phyloP scores from a whole-genome alignment of 2,113 vertebrate species.

The Heterotilapia buettikoferi region DNA sequence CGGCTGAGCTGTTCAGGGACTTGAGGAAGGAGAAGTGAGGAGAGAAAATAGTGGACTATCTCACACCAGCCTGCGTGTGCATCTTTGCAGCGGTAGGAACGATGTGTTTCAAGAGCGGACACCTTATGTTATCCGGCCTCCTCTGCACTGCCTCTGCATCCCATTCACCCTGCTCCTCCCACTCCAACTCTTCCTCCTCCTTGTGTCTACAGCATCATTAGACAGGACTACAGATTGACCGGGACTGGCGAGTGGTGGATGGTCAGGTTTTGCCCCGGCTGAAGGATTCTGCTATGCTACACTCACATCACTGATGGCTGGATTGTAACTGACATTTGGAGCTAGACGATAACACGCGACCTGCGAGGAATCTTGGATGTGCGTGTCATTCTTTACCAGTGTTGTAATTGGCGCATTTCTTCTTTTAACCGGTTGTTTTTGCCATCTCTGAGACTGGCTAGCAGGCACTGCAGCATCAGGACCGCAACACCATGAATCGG shows the following conservation, averaged over 20 bases:
- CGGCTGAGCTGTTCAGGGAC: conserved; percentile 62
- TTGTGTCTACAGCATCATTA: conserved; percentile 67
- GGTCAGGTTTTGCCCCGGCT: conserved; percentile 58
- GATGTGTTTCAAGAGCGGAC: conserved; percentile 55
- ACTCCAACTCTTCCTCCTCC: conserved; percentile 67
- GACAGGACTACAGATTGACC: conserved; percentile 66
- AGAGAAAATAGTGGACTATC: conserved; percentile 32
- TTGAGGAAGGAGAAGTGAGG: conserved; percentile 28
- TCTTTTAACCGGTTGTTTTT: conserved; percentile 57
- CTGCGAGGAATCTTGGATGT: conserved; percentile 48
- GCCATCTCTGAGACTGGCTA: conserved; percentile 65
- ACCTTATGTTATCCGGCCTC: conserved; percentile 65
- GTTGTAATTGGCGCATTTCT: conserved; percentile 61
- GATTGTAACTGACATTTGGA: conserved; percentile 47
- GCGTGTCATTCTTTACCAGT: conserved; percentile 37
- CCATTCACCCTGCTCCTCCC: conserved; percentile 65
- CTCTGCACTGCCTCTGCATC: conserved; percentile 68
- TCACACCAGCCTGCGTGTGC: conserved; percentile 39
- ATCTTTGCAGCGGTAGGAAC: conserved; percentile 43
- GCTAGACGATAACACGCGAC: conserved; percentile 1
- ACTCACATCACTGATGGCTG: conserved; percentile 25
- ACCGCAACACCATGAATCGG: conserved; percentile 72
- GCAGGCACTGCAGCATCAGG: conserved; percentile 77
- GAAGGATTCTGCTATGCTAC: conserved; percentile 57
- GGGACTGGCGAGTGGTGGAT: conserved; percentile 54